A percentile compares a stretch with the other conserved stretches of the same genome.
Conservation (phyloP, 1,140 invertebrate genomes). For the Pseudomyrmex pallidus region DNA sequence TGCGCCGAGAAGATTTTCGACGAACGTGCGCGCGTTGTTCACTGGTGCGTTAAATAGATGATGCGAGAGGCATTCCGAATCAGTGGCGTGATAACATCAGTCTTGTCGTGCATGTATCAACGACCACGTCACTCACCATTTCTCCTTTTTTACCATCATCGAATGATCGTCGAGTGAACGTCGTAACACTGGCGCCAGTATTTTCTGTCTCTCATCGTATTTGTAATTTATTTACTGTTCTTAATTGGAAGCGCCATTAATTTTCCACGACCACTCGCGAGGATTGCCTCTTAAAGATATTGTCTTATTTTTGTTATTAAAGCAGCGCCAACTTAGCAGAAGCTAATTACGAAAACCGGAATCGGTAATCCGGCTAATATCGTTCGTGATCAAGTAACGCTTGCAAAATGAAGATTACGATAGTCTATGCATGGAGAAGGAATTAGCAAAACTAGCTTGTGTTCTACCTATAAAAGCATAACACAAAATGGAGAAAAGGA, state of each 20-base stretch:
- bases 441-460: slow-evolving; percentile 16
- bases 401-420: slow-evolving; percentile 22
- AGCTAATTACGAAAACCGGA: slow-evolving; percentile 53
- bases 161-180: slow-evolving; percentile 8
- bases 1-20: not conserved
- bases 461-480: not conserved
- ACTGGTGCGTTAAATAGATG: slow-evolving; percentile 53
- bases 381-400: slow-evolving; percentile 1
- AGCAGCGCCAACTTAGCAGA: not conserved
- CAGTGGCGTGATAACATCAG: slow-evolving; percentile 49
- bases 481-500: no score
- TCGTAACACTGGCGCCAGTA: slow-evolving; percentile 20
- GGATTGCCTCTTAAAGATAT: not conserved
- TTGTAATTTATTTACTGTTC: slow-evolving; percentile 7
- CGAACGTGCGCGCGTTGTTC: slow-evolving; percentile 19
- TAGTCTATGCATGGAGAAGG: not conserved
- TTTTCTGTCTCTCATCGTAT: not conserved
- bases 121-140: slow-evolving; percentile 46
- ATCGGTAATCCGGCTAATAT: slow-evolving; percentile 59
- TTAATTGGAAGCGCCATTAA: not conserved
- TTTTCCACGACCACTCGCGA: not conserved
- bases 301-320: slow-evolving; percentile 8
- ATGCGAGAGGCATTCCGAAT: slow-evolving; percentile 55
- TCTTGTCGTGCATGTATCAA: slow-evolving; percentile 34
- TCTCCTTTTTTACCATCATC: slow-evolving; percentile 28